These are phyloP conservation scores for Heterodera schachtii DNA, from an alignment of 1,140 invertebrate genomes.

Conservation along the genomic window DNA sequence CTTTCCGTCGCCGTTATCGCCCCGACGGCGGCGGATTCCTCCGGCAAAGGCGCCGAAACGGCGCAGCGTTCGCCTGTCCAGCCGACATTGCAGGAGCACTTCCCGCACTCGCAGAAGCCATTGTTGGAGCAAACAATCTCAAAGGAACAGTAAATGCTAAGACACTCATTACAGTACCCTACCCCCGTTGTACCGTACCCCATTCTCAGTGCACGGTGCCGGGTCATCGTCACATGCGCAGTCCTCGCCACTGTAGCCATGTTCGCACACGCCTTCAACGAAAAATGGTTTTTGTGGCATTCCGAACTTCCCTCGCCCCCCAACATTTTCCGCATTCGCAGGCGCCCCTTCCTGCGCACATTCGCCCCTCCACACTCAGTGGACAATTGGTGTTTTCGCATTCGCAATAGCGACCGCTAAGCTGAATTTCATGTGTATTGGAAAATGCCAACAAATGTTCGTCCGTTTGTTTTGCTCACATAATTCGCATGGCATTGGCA, in stretches of 20 bases:
- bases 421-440: constrained; percentile 13
- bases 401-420: constrained; percentile 61
- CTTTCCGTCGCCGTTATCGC: background rate
- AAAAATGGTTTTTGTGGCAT: background rate
- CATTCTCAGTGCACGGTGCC: constrained; percentile 55
- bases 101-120: constrained; percentile 59
- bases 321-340: constrained; percentile 63
- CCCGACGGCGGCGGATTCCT: constrained; percentile 7
- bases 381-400: constrained; percentile 59
- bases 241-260: constrained; percentile 48
- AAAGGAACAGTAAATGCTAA: constrained; percentile 12
- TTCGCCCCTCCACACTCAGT: constrained; percentile 42
- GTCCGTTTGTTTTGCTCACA: constrained; percentile 31
- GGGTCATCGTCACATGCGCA: constrained; percentile 54
- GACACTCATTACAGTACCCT: background rate
- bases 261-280: constrained; percentile 36
- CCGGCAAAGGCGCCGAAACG: constrained; percentile 32
- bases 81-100: constrained; percentile 59
- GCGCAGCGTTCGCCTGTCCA: constrained; percentile 59
- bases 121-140: constrained; percentile 54
- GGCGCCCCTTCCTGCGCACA: constrained; percentile 57
- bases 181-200: constrained; percentile 35
- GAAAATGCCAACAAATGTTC: background rate
- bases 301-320: background rate
- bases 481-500: constrained; percentile 46